Evolutionary conservation across 2,113 vertebrate species (phyloP).

Genomic region (Notiomystis cincta): DNA sequence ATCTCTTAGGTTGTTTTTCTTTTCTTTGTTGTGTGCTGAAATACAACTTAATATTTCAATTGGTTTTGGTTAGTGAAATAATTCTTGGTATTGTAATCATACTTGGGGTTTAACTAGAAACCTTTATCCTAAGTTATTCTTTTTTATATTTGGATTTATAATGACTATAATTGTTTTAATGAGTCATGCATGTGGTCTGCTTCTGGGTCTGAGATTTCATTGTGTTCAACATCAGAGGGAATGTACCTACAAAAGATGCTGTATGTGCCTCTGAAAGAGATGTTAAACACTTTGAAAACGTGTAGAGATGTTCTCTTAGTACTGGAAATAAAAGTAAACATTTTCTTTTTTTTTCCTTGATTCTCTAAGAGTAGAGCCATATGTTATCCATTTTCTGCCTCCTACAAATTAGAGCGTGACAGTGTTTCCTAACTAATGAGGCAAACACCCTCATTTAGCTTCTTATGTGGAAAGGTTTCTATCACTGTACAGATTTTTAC

Average conservation of each 20-base stretch:
- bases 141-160: neutral
- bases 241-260: neutral
- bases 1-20: neutral
- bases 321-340: neutral
- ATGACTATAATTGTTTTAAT: neutral
- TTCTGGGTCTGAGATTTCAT: neutral
- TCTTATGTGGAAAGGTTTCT: slow-evolving; percentile 5
- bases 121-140: neutral
- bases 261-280: neutral
- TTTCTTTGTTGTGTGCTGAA: neutral
- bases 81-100: neutral
- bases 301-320: neutral
- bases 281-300: neutral
- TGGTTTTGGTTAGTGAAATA: neutral
- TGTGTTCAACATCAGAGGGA: neutral
- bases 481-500: neutral
- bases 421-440: slow-evolving; percentile 48
- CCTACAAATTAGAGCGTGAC: slow-evolving; percentile 15
- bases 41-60: neutral
- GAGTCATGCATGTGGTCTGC: neutral
- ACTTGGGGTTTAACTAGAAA: neutral
- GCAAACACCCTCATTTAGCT: neutral
- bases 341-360: neutral
- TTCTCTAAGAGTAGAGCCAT: neutral
- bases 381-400: slow-evolving; percentile 23